These are phyloP conservation scores for Lasioglossum figueresi DNA, from an alignment of 2,888 invertebrate genomes.

Conservation along the genomic window DNA sequence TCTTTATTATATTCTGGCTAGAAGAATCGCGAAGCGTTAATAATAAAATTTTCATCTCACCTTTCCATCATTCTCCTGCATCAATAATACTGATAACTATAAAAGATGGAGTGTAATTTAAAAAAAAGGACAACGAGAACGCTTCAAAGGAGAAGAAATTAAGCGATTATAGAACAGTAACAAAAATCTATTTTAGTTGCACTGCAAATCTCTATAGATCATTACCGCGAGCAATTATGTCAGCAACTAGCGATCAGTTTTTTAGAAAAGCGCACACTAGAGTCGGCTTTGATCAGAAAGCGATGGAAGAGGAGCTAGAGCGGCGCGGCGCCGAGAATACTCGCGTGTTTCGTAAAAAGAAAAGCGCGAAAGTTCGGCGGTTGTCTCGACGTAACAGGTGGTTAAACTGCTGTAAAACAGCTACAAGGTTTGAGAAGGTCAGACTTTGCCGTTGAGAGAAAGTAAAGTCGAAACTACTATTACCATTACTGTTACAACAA, in stretches of 20 bases:
- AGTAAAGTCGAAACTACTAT: conserved; percentile 45
- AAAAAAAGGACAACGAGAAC: background rate
- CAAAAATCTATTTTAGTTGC: background rate
- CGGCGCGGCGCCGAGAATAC: conserved; percentile 7
- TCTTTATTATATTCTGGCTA: background rate
- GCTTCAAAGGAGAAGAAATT: background rate
- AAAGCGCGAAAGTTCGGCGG: conserved; percentile 72
- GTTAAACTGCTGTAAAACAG: conserved; percentile 80
- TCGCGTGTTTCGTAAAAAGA: conserved; percentile 75
- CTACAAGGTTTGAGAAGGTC: conserved; percentile 60
- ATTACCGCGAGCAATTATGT: background rate
- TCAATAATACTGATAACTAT: background rate
- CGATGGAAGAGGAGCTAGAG: background rate
- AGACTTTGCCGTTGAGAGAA: conserved; percentile 44
- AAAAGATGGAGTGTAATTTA: background rate
- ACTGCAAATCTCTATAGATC: background rate
- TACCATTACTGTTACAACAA: conserved; percentile 2
- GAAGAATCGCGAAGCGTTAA: background rate
- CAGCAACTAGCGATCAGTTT: background rate
- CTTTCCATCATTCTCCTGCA: background rate
- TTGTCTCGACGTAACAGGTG: conserved; percentile 80
- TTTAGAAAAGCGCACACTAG: background rate
- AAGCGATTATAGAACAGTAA: background rate
- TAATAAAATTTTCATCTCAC: background rate
- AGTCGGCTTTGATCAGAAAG: background rate